Evolutionary conservation across 2,113 vertebrate genomes (phyloP).

Genomic region (Buteo buteo): DNA sequence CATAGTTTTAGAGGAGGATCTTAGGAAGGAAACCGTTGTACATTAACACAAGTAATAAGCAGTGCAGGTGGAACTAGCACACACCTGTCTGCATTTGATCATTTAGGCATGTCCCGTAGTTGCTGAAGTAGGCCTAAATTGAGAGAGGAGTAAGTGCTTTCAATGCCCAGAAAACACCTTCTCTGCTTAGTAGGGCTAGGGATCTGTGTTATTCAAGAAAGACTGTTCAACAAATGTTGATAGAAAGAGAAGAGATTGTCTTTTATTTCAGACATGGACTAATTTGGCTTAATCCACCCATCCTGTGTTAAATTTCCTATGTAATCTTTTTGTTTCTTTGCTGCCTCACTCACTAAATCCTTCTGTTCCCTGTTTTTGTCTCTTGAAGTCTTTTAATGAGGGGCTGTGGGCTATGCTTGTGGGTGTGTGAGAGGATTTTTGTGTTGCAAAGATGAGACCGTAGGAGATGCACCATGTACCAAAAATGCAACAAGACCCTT

Average conservation of each 20-base stretch:
- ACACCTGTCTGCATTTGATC: background rate
- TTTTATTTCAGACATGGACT: background rate
- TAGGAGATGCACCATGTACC: background rate
- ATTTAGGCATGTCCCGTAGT: background rate
- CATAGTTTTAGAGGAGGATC: background rate
- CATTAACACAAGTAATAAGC: rapidly evolving
- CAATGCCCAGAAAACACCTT: background rate
- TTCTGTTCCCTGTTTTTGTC: background rate
- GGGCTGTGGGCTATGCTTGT: background rate
- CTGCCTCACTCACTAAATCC: background rate
- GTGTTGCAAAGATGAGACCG: background rate
- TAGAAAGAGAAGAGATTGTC: background rate
- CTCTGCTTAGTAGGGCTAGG: background rate
- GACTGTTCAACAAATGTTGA: background rate
- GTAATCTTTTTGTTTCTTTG: background rate
- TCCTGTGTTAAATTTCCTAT: background rate
- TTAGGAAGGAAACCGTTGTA: background rate
- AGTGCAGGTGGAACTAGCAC: background rate
- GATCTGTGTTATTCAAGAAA: background rate
- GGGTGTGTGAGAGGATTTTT: background rate
- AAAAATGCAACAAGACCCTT: background rate
- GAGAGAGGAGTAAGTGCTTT: background rate
- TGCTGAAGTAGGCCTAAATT: background rate
- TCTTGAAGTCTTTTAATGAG: background rate
- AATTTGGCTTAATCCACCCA: background rate